Conservation (phyloP, 2,888 invertebrate genomes). For the Dendrolimus houi region DNA sequence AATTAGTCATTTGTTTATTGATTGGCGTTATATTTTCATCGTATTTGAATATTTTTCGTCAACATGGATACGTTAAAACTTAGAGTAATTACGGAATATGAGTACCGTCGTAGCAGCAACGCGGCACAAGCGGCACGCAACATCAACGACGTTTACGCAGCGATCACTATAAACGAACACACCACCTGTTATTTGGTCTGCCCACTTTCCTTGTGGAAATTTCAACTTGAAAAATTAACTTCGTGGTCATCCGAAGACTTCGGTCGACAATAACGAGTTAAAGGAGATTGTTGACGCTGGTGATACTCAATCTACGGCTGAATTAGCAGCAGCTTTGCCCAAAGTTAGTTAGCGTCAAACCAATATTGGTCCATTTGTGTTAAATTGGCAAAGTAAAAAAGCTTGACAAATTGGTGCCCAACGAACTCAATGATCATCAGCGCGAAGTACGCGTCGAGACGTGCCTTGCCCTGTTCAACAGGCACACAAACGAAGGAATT, state of each 20-base stretch:
- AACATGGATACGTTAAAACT: no score
- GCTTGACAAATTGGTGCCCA: neutral
- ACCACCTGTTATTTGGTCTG: no score
- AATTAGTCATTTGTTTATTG: no score
- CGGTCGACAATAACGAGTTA: neutral
- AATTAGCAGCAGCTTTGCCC: neutral
- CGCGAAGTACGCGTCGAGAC: conserved; percentile 2
- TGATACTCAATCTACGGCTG: neutral
- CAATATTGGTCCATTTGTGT: neutral
- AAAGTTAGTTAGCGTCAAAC: neutral
- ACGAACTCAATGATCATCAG: conserved; percentile 2
- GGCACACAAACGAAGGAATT: neutral
- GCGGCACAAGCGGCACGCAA: neutral
- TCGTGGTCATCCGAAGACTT: neutral
- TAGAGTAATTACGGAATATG: no score
- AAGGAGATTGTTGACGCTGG: neutral
- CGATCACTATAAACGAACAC: no score
- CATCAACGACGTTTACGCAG: neutral
- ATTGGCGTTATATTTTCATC: no score
- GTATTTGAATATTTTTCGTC: no score
- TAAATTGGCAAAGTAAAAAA: neutral
- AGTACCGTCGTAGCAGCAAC: neutral
- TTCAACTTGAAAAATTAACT: neutral
- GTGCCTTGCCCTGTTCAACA: conserved; percentile 2
- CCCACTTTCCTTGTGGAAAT: neutral